These are phyloP conservation scores for Syndactyla subalaris DNA, from an alignment of 2,797 vertebrate species.

Conservation along the genomic window DNA sequence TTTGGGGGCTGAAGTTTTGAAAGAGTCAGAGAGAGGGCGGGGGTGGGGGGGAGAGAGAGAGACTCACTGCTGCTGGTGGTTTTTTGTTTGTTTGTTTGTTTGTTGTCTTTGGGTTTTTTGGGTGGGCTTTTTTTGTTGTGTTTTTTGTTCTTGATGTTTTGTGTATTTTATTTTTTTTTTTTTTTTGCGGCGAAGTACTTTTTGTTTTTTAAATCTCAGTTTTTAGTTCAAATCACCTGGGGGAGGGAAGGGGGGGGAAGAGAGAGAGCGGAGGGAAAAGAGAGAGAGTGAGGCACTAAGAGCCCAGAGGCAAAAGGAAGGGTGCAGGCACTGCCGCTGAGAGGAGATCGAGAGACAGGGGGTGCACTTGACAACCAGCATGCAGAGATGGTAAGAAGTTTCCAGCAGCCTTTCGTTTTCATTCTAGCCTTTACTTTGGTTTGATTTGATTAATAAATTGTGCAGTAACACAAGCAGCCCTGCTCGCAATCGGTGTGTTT, in stretches of 20 bases:
- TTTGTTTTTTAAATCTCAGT: neutral
- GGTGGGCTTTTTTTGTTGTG: neutral
- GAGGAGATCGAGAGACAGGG: slow-evolving; percentile 80
- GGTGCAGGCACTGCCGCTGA: slow-evolving; percentile 77
- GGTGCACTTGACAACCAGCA: slow-evolving; percentile 82
- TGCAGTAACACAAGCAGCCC: slow-evolving; percentile 45
- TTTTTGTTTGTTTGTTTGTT: neutral
- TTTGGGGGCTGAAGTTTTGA: slow-evolving; percentile 32
- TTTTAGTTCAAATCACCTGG: slow-evolving; percentile 6
- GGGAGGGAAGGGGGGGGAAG: neutral
- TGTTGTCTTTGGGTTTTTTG: no score
- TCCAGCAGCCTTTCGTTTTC: slow-evolving; percentile 74
- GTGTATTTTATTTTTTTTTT: neutral
- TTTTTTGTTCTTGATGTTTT: no score
- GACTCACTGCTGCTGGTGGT: neutral
- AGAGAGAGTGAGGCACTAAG: slow-evolving; percentile 22
- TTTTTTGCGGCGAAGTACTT: neutral
- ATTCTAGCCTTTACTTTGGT: slow-evolving; percentile 51
- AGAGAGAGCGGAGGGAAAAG: neutral
- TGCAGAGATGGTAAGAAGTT: slow-evolving; percentile 86
- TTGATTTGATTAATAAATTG: slow-evolving; percentile 41
- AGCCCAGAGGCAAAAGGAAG: slow-evolving; percentile 63
- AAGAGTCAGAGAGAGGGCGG: neutral
- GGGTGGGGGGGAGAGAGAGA: neutral
- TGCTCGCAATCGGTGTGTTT: slow-evolving; percentile 41